Evolutionary conservation across 2,113 vertebrate genomes (phyloP), one percentile per base, ranked within the genome.

Genomic region (Abramis brama): DNA sequence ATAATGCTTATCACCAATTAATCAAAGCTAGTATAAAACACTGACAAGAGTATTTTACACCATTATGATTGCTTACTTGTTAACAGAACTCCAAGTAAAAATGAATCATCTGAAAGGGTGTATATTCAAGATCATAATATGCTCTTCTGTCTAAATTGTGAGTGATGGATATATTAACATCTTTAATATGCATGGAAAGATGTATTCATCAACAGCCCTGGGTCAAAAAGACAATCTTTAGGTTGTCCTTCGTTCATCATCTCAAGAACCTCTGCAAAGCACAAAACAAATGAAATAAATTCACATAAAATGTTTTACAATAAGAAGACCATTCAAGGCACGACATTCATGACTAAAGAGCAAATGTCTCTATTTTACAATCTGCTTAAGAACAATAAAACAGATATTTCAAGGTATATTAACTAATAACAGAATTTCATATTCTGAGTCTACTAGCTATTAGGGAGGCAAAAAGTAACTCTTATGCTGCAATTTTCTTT

Each of bases 211-310:
- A 74, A 45, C 5, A 45, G 11, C 39, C 39, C 11, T 19, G 43
- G n/a, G 17, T n/a, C 2, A 79, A 10, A 47, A 6, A 79, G n/a
- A 39, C 27, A 19, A 45, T 30, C 59, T 86, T 62, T 52, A 71
- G 68, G 8, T 36, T 15, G 15, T 23, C 25, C 25, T 83, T 39
- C 23, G 25, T 64, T 45, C 39, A 3, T 87, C 84, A 84, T 4
- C 86, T 25, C 82, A 91, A 86, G 87, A 93, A 92, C 12, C 90
- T 91, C 93, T 94, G 91, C 25, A 89, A 80, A 88, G 83, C 85
- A 85, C 84, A 2, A 15, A 74, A 47, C 52, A 88, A 13, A 25
- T 70, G 0, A 66, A 52, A n/a, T 45, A 27, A 87, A 39, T 43
- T 64, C 1, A 12, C 7, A 33, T 33, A 0, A 33, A 82, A 50